Conservation (phyloP, 1,140 invertebrate genomes). For the Eriocheir sinensis region DNA sequence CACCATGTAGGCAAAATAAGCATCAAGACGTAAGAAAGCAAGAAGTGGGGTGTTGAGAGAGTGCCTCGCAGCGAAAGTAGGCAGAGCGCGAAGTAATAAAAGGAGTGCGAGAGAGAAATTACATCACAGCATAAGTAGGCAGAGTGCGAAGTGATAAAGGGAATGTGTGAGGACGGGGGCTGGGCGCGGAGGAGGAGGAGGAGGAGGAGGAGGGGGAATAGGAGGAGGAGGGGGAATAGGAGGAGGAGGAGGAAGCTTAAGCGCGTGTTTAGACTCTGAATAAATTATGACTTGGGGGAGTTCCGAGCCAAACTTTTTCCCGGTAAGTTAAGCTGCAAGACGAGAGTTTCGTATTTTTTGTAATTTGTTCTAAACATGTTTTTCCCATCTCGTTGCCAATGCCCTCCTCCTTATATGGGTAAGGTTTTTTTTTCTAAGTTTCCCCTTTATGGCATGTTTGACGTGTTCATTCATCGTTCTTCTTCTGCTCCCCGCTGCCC, state of each 20-base stretch:
- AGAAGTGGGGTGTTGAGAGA: not conserved
- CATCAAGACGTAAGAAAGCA: no score
- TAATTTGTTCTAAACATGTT: constrained; percentile 32
- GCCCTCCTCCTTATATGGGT: not conserved
- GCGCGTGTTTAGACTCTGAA: constrained; percentile 59
- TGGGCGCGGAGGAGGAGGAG: not conserved
- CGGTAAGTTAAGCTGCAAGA: constrained; percentile 62
- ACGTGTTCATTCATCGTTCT: not conserved
- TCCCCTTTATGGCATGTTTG: no score
- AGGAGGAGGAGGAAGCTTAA: not conserved
- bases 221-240: not conserved
- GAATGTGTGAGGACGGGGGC: not conserved
- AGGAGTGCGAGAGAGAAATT: not conserved
- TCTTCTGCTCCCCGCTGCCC: no score
- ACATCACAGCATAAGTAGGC: no score
- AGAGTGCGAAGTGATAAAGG: not conserved
- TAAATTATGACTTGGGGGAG: constrained; percentile 63
- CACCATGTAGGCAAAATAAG: not conserved
- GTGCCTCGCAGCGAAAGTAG: no score
- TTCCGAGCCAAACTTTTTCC: constrained; percentile 43
- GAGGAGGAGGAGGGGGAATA: not conserved
- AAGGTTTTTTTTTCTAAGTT: not conserved
- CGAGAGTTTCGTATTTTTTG: constrained; percentile 35
- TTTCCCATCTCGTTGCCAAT: not conserved
- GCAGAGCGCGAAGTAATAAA: not conserved